Evolutionary conservation across 2,113 vertebrate genomes (phyloP).

Genomic region (Scomber colias): DNA sequence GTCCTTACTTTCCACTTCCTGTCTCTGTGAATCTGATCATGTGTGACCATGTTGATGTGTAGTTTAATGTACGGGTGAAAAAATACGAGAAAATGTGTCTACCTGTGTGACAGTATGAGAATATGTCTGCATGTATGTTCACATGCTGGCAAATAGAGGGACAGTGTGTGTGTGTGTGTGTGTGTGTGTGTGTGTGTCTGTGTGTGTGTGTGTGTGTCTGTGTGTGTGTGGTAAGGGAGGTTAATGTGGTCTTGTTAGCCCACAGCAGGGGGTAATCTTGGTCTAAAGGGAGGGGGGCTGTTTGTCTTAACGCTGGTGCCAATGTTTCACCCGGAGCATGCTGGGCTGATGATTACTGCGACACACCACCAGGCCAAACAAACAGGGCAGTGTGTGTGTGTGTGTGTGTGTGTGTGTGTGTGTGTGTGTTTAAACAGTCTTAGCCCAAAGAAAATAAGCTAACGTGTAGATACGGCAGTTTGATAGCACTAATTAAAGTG

Average conservation of each 20-base stretch:
- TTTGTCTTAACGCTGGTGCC: slow-evolving; percentile 89
- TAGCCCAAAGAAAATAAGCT: slow-evolving; percentile 61
- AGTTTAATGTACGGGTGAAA: neutral
- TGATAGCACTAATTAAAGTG: slow-evolving; percentile 77
- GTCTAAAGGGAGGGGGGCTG: slow-evolving; percentile 77
- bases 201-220: slow-evolving; percentile 31
- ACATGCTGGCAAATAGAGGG: slow-evolving; percentile 6
- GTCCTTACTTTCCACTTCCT: neutral
- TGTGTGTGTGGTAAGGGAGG: slow-evolving; percentile 69
- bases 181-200: neutral
- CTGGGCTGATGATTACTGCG: slow-evolving; percentile 87
- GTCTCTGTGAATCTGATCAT: neutral
- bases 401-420: slow-evolving; percentile 36
- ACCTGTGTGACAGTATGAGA: neutral
- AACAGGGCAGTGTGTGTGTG: slow-evolving; percentile 43
- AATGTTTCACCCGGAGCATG: slow-evolving; percentile 87
- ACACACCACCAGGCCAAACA: slow-evolving; percentile 65
- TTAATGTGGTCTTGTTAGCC: slow-evolving; percentile 85
- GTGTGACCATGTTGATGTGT: neutral
- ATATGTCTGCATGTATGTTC: neutral
- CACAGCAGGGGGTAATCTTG: slow-evolving; percentile 87
- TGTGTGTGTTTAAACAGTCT: slow-evolving; percentile 62
- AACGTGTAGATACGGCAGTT: slow-evolving; percentile 55
- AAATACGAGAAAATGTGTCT: neutral
- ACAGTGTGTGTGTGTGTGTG: neutral